These are phyloP conservation scores for Picus viridis DNA, from an alignment of 2,797 vertebrate genomes.

Conservation along the genomic window DNA sequence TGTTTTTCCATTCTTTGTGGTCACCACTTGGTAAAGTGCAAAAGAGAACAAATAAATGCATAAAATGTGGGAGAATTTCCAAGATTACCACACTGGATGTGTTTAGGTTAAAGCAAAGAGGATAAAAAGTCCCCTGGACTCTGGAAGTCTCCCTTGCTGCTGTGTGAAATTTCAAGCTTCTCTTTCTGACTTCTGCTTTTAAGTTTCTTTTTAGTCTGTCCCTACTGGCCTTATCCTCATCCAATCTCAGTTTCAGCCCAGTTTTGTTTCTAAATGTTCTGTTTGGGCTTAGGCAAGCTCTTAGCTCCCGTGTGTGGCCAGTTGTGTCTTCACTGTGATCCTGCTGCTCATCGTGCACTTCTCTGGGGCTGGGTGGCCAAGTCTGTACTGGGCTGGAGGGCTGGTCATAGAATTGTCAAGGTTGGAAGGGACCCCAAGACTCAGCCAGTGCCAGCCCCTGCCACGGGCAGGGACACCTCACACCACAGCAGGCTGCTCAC, in stretches of 20 bases:
- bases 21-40: background rate
- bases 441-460: too few relatives aligned
- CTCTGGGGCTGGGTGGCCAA: background rate
- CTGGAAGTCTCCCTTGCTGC: background rate
- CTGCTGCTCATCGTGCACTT: background rate
- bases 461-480: too few relatives aligned
- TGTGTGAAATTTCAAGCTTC: background rate
- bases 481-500: too few relatives aligned
- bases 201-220: background rate
- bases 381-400: background rate
- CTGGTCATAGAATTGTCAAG: too few relatives aligned
- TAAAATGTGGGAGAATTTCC: background rate
- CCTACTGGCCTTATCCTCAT: background rate
- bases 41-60: background rate
- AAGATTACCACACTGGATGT: background rate
- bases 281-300: background rate
- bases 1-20: background rate
- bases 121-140: background rate
- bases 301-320: background rate
- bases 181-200: conserved; percentile 8
- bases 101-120: background rate
- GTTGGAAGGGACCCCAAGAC: too few relatives aligned
- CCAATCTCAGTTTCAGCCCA: background rate
- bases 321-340: background rate
- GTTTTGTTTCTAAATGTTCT: background rate